Base-by-base conservation (phyloP, 2,888 invertebrate genomes). In the Stenodema calcarata region DNA sequence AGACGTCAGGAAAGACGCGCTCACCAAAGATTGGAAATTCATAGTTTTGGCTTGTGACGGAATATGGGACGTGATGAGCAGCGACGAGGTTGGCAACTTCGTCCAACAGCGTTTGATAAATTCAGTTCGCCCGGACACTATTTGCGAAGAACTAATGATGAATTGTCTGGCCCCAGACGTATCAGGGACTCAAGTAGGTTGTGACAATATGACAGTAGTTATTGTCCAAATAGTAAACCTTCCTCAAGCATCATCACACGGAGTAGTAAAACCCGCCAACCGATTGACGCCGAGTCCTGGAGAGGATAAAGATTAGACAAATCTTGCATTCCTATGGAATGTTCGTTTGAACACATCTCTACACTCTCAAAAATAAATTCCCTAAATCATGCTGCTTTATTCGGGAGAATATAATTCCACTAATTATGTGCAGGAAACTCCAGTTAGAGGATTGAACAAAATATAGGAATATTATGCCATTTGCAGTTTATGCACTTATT, bases 121-220 rank as follows among this genome's bases (percentile, higher is more conserved):
- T 88, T 95, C 96, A 0, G 94, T 96, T 93, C 96, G 97, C 91
- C 99, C 99, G 18, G 97, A 98, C 91, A 95, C 95, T 91, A 97
- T 99, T 87, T 99, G 99, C 91, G 99, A 99, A 92, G 96, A 97
- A 89, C 92, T 99, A 87, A 97, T 99, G 95, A 96, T 95, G 90
- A 94, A 95, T 88, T 99, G 99, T 91, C 93, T 99, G 85, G 98
- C 99, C 0, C 12, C 81, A 14, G 99, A 99, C 1, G 99, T 99
- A 92, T 97, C 97, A 90, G 99, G 98, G 0, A 93, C 98, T 54
- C 86, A 86, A 86, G 94, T 99, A 69, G 99, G 99, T 89, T 99
- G 99, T 92, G 99, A 99, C 92, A 99, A 99, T 92, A 99, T 99
- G 99, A 99, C 99, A 30, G 98, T 98, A 3, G 94, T 99, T 50